Base-by-base conservation (phyloP, 2,888 invertebrate genomes). In the Atethmia centrago region DNA sequence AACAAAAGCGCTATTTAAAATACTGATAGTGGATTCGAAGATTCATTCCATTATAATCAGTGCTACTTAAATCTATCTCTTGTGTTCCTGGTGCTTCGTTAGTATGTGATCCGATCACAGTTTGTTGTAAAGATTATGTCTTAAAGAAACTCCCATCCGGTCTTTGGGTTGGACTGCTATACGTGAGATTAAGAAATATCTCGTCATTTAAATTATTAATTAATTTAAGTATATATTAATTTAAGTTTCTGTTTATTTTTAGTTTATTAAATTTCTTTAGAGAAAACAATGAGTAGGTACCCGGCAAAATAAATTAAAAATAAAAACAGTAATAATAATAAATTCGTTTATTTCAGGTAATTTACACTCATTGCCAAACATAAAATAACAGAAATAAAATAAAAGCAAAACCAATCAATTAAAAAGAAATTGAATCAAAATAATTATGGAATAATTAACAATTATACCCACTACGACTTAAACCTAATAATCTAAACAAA, bases 101-200 rank as follows among this genome's bases (percentile, higher is more conserved):
- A 95, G 94, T 92, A 91, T 91, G 91, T 92, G 94, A 95, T 94
- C 91, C 87, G 93, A 95, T 94, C 94, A 95, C 94, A 94, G 93
- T 95, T 95, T 95, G 94, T 95, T 95, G 95, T 95, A 94, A 95
- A 95, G 95, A 95, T 95, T 95, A 95, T 95, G 95, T 95, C 91
- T 92, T 90, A 92, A 94, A 94, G 95, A 95, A 95, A 93, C 92
- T 92, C 92, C 85, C 95, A 95, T 95, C 96, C 95, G 96, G 95
- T 95, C 92, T 93, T 94, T 91, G 92, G 89, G 87, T 73, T 79
- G 31, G 80, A 71, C 83, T 55, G 90, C 45, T 89, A 81, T 86
- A 95, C 94, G 91, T 67, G 95, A 88, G 86, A 88, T 83, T 53
- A 55, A 40, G 2, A 65, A 58, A 79, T 71, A 83, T 82, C 71